Percentiles rank a stretch among this genome's conserved stretches.
Conservation (phyloP, 2,113 vertebrate genomes). For the Mesocricetus auratus region DNA sequence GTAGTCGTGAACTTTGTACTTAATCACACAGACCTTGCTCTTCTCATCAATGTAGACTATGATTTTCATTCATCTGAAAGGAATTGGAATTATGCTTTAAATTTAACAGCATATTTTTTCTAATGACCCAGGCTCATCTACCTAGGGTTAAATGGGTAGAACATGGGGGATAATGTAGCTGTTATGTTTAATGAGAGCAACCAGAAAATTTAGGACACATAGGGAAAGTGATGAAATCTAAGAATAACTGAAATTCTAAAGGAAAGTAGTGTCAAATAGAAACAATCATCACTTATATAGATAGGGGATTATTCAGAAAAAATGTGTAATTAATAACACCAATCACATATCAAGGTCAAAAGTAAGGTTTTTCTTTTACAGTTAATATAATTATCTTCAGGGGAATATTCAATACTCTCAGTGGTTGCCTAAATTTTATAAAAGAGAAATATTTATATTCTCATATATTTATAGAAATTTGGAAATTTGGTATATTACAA, state of each 20-base stretch:
- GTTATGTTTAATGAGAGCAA: neutral
- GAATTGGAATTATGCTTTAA: neutral
- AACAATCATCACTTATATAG: neutral
- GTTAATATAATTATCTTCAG: fast-evolving
- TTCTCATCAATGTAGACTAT: neutral
- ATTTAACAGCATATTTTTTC: neutral
- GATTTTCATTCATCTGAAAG: neutral
- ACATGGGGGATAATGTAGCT: neutral
- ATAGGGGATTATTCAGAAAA: neutral
- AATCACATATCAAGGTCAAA: neutral
- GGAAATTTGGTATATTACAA: neutral
- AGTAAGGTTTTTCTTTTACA: neutral
- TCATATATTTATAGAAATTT: neutral
- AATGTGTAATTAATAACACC: neutral
- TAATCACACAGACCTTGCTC: neutral
- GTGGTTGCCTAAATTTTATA: neutral
- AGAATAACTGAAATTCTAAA: neutral
- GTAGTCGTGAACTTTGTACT: neutral
- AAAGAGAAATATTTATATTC: neutral
- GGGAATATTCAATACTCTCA: neutral
- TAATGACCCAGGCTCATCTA: neutral
- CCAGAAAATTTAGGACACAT: neutral
- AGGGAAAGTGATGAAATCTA: neutral
- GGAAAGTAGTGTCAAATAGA: neutral
- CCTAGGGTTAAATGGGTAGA: neutral